Evolutionary conservation across 2,113 vertebrate genomes (phyloP), one percentile per base, ranked within the genome.

Genomic region (Channa maculata): DNA sequence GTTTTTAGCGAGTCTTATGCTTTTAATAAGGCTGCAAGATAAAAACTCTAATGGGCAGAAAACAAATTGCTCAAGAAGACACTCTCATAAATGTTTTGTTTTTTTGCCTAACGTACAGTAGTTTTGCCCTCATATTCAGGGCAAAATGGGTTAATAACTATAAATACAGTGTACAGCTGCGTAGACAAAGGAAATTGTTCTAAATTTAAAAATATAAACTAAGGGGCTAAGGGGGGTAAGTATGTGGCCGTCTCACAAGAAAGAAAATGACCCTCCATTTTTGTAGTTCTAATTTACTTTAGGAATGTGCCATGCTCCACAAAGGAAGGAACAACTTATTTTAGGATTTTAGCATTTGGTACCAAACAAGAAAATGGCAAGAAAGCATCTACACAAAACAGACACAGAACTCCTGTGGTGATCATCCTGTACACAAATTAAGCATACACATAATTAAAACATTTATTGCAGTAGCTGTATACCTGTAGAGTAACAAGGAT

Each of bases 401-500:
- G 43, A 82, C 48, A 72, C 55, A 62, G 37, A 51, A 72, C 12
- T 75, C 38, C 53, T 14, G 37, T 67, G 57, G 51, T 11, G 59
- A 81, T 41, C 15, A 69, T 82, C 66, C 14, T 70, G 69, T 11
- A 82, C 66, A 88, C 82, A 86, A 74, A 83, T 74, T 57, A 94
- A 90, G 91, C 91, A 89, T 92, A 91, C 83, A 91, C 88, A 86
- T 96, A 96, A 95, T 97, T 93, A 96, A 96, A 98, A 98, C 96
- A 97, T 98, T 99, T 99, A 99, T 99, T 99, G 97, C 96, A 97
- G 95, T 96, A 98, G 96, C 97, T 95, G 94, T 95, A 95, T 98
- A 97, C 96, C 94, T 97, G 96, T 96, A 98, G 96, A 97, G 95
- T 96, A 96, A 98, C 96, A 98, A 96, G 95, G 95, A 96, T 96